phyloP scores from a whole-genome alignment of 2,888 invertebrate species.

The Meteorus cinctellus region DNA sequence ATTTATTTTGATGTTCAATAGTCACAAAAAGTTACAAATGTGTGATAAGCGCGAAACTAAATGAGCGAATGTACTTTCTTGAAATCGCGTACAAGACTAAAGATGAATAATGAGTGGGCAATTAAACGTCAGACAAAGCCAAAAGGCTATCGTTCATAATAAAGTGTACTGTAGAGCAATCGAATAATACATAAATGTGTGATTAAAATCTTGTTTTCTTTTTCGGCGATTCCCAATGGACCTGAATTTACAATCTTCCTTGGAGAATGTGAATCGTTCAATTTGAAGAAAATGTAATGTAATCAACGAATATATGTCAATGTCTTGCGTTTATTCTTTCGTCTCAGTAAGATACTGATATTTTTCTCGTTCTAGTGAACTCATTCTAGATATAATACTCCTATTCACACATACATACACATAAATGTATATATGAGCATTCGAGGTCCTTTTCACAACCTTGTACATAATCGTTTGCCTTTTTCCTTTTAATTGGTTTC shows the following conservation, averaged over 20 bases:
- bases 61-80: slow-evolving; percentile 30
- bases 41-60: not conserved
- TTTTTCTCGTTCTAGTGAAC: not conserved
- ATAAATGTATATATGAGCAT: too few relatives aligned
- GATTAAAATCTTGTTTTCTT: slow-evolving; percentile 57
- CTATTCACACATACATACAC: too few relatives aligned
- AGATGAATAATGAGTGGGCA: slow-evolving; percentile 55
- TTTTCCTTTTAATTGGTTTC: too few relatives aligned
- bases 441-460: too few relatives aligned
- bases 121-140: slow-evolving; percentile 58
- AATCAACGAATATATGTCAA: not conserved
- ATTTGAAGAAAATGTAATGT: not conserved
- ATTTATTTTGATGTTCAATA: not conserved
- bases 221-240: not conserved
- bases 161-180: slow-evolving; percentile 16
- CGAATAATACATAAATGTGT: slow-evolving; percentile 39
- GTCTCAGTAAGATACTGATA: not conserved
- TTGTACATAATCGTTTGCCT: too few relatives aligned
- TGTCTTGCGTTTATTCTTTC: not conserved
- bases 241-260: not conserved
- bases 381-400: not conserved
- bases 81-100: slow-evolving; percentile 61
- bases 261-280: not conserved
- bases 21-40: not conserved
- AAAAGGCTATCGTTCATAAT: slow-evolving; percentile 58